Evolutionary conservation across 2,797 vertebrate species (phyloP).

Genomic region (Mycteria americana): DNA sequence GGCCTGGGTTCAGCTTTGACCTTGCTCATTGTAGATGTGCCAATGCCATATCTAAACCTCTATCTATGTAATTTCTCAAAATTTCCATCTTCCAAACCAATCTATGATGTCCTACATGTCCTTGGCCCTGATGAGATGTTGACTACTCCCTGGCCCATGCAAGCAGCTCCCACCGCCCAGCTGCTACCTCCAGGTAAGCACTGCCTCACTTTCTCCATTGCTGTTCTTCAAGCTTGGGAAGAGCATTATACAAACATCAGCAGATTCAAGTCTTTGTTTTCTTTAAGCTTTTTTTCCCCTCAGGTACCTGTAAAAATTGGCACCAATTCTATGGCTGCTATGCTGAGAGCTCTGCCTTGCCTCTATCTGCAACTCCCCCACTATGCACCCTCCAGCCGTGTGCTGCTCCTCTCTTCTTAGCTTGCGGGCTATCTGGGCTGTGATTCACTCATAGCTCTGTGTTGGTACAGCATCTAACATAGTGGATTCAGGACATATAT

Average conservation of each 20-base stretch:
- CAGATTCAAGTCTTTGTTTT: neutral
- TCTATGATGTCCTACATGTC: accelerated
- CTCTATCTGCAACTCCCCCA: neutral
- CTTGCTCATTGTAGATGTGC: neutral
- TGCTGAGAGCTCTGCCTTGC: neutral
- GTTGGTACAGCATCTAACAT: neutral
- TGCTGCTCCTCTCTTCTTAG: neutral
- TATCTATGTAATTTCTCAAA: neutral
- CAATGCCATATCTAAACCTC: neutral
- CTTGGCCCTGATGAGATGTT: neutral
- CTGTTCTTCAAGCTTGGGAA: neutral
- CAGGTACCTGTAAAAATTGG: neutral
- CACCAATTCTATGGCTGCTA: neutral
- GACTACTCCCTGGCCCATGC: neutral
- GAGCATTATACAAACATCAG: accelerated
- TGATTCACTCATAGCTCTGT: neutral
- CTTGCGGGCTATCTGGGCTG: neutral
- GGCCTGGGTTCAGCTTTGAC: neutral
- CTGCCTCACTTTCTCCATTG: neutral
- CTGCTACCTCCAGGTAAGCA: neutral
- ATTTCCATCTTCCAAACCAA: neutral
- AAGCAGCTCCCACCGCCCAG: neutral
- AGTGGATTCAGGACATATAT: neutral
- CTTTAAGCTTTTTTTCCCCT: neutral
- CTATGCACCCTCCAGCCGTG: accelerated